Evolutionary conservation across 2,888 invertebrate genomes (phyloP).

Genomic region (Pristionchus maxplancki): DNA sequence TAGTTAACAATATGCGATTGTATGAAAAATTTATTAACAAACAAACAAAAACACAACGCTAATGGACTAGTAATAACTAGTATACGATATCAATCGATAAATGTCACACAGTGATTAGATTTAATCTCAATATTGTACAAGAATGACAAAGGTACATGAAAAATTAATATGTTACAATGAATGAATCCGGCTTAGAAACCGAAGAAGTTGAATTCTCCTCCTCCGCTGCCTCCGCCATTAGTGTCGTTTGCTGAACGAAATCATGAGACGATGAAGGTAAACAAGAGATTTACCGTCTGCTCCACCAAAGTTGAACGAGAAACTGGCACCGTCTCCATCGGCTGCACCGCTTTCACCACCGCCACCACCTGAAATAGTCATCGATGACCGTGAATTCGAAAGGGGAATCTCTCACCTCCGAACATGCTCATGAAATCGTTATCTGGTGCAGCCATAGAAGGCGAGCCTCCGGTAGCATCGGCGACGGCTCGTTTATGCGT

Average conservation of each 20-base stretch:
- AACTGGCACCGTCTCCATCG: neutral
- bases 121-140: neutral
- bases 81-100: neutral
- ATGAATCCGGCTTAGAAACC: neutral
- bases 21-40: too few species aligned
- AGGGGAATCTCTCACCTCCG: neutral
- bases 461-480: neutral
- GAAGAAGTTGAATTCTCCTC: slow-evolving; percentile 40
- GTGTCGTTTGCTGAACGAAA: neutral
- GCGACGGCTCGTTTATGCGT: neutral
- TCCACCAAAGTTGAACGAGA: slow-evolving; percentile 41
- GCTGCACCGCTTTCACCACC: neutral
- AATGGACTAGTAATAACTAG: neutral
- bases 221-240: neutral
- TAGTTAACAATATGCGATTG: too few species aligned
- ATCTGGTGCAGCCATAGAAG: neutral
- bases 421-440: slow-evolving; percentile 35
- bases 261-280: neutral
- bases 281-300: slow-evolving; percentile 31
- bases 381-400: neutral
- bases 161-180: neutral
- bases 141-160: neutral
- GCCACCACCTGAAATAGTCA: neutral
- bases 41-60: slow-evolving; percentile 2
- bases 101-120: neutral